Base-by-base conservation (phyloP, 2,888 invertebrate species). In the Theristus sp. region DNA sequence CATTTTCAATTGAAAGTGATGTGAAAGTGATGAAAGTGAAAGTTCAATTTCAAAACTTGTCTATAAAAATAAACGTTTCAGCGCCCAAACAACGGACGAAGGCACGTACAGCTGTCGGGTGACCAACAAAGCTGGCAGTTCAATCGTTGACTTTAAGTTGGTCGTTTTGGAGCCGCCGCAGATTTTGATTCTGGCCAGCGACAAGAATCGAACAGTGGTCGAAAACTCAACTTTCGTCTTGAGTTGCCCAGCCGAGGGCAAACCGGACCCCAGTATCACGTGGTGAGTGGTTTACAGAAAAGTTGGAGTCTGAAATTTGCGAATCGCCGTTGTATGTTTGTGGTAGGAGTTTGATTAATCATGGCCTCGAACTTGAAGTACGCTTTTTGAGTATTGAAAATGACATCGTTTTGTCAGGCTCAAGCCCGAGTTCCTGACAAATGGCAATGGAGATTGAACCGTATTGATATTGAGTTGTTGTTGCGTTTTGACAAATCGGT, bases 221-320 rank as follows among this genome's bases (percentile, higher is more conserved):
- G 68, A 72, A 59, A 67, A 70, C 56, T 58, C 61, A n/a, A 73
- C 70, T 20, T 67, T 75, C 13, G 68, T 71, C 2, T 66, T 76
- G 57, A 71, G 73, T 62, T 77, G 77, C 65, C 71, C 73, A 22
- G 76, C 73, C 1, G 69, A 69, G n/a, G 77, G 77, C 1, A 72
- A 75, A 56, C 78, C 78, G 1, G 66, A 68, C 13, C 77, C 77
- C 1, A 64, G 65, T 25, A 75, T 78, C 63, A 64, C 67, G 17
- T 78, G 78, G 76, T 66, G 64, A 27, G 54, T 27, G 54, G 6
- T n/a, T 49, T 17, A 10, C 38, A 52, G 52, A n/a, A 24, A 52
- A 52, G 3, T n/a, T 52, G 24, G 10, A n/a, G 52, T 20, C 13
- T 24, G 52, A 38, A 17, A 38, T 38, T 38, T 38, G 17, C 38